Base-by-base conservation (phyloP, 1,140 invertebrate genomes). In the Megathymus violae region DNA sequence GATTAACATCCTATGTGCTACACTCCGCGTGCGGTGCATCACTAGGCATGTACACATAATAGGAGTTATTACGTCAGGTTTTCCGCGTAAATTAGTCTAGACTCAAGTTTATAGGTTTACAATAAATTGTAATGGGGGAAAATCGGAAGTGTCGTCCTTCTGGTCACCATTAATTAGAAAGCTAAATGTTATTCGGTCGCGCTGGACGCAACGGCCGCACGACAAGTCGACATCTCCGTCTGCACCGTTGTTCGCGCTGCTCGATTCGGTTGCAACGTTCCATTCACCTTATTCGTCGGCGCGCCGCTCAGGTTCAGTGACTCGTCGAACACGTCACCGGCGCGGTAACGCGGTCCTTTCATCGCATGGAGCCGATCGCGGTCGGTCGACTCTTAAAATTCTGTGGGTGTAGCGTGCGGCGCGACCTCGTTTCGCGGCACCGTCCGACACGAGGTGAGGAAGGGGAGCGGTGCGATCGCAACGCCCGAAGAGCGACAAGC, bases 251-350 rank as follows among this genome's bases (percentile, higher is more conserved):
- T 60, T 48, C 70, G 68, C 69, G 72, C 59, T 72, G 74, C 70
- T 76, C 71, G 76, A 74, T 81, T 88, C 82, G 82, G 75, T 79
- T 81, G 85, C 84, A 86, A 80, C 76, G 87, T 87, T 87, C 85
- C 85, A 88, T 87, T 87, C 85, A 88, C 85, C 84, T 87, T 85
- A 87, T 88, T 85, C 67, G 83, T 73, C 69, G 67, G 56, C 80
- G 76, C 69, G 67, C 52, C 80, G 76, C 65, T 76, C 80, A 83
- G 82, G 87, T 89, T 88, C 85, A 87, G 67, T 88, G 85, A 89
- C 87, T 80, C 71, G 58, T 71, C 69, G 62, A 63, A 75, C 83
- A 78, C 85, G 84, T 85, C 84, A 86, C 73, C 80, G 78, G 76
- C 76, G 69, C 80, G 76, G 78, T 78, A 80, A 80, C 80, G 80